A percentile compares a stretch with the other conserved stretches of the same genome.
Conservation (phyloP, 2,888 invertebrate genomes). For the Meloe dianella region DNA sequence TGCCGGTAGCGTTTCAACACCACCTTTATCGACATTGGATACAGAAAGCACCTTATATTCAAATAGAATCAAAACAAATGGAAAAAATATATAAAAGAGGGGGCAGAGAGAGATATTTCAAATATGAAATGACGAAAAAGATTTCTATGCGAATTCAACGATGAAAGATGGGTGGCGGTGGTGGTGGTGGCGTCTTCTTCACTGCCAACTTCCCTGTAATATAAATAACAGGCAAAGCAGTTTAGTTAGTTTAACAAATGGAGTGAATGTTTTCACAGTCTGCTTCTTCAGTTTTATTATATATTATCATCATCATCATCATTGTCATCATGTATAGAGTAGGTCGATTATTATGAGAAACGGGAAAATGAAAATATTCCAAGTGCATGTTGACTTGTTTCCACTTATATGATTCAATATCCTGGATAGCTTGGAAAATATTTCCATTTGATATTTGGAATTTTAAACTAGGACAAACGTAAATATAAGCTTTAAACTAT, state of each 20-base stretch:
- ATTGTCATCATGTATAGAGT: neutral
- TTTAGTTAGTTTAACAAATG: conserved; percentile 64
- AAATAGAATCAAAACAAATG: conserved; percentile 6
- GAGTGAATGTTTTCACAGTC: conserved; percentile 61
- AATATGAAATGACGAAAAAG: conserved; percentile 46
- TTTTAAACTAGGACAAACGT: neutral
- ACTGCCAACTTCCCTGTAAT: conserved; percentile 50
- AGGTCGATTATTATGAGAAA: neutral
- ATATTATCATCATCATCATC: conserved; percentile 37
- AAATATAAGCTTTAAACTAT: conserved; percentile 20
- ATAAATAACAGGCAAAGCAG: conserved; percentile 61
- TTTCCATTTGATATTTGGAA: conserved; percentile 19
- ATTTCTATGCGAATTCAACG: conserved; percentile 34
- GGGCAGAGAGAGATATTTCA: conserved; percentile 42
- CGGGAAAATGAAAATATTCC: neutral
- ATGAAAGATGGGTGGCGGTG: conserved; percentile 38
- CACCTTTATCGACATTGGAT: neutral
- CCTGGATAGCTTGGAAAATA: neutral
- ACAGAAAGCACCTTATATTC: neutral
- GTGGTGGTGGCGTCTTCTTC: conserved; percentile 7
- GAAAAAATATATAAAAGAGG: conserved; percentile 17
- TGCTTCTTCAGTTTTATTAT: conserved; percentile 47
- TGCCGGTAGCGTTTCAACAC: conserved; percentile 6
- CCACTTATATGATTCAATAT: neutral
- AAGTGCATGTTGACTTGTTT: neutral